phyloP scores from a whole-genome alignment of 2,113 vertebrate species.

The Nycticorax nycticorax region DNA sequence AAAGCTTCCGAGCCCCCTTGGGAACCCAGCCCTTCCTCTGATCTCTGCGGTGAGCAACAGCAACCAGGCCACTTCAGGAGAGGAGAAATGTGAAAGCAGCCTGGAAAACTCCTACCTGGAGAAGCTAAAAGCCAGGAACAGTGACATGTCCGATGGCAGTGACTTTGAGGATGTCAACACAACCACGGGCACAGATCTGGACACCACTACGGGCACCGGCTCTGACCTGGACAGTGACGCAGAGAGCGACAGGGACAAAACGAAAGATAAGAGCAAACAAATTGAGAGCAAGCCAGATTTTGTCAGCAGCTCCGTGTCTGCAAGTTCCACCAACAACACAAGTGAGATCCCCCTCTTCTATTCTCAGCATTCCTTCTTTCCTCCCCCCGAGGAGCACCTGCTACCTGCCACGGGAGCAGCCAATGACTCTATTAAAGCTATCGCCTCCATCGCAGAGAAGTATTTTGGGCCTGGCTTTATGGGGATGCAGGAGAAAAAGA shows the following conservation, averaged over 20 bases:
- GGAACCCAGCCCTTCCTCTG: slow-evolving; percentile 83
- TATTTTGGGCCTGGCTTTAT: slow-evolving; percentile 97
- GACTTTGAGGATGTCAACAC: slow-evolving; percentile 99
- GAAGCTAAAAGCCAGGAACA: slow-evolving; percentile 88
- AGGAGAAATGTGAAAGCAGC: slow-evolving; percentile 83
- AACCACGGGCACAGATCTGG: slow-evolving; percentile 94
- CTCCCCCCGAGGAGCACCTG: slow-evolving; percentile 93
- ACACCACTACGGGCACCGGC: slow-evolving; percentile 93
- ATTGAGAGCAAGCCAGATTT: slow-evolving; percentile 80
- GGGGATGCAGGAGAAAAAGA: slow-evolving; percentile 96
- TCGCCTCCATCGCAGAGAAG: slow-evolving; percentile 97
- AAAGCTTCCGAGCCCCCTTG: slow-evolving; percentile 88
- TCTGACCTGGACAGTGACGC: slow-evolving; percentile 94
- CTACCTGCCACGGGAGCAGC: slow-evolving; percentile 83
- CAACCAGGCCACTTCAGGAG: slow-evolving; percentile 38
- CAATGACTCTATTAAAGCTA: slow-evolving; percentile 98
- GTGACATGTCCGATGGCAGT: slow-evolving; percentile 91
- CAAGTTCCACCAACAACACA: slow-evolving; percentile 74
- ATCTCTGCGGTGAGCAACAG: slow-evolving; percentile 82
- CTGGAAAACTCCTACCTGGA: slow-evolving; percentile 82
- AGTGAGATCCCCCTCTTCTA: slow-evolving; percentile 87
- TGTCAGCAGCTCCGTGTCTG: slow-evolving; percentile 71
- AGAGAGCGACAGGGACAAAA: slow-evolving; percentile 87
- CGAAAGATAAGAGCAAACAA: slow-evolving; percentile 76
- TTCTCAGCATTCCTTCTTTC: slow-evolving; percentile 93